phyloP scores from a whole-genome alignment of 2,113 vertebrate species.

The Zosterops borbonicus region DNA sequence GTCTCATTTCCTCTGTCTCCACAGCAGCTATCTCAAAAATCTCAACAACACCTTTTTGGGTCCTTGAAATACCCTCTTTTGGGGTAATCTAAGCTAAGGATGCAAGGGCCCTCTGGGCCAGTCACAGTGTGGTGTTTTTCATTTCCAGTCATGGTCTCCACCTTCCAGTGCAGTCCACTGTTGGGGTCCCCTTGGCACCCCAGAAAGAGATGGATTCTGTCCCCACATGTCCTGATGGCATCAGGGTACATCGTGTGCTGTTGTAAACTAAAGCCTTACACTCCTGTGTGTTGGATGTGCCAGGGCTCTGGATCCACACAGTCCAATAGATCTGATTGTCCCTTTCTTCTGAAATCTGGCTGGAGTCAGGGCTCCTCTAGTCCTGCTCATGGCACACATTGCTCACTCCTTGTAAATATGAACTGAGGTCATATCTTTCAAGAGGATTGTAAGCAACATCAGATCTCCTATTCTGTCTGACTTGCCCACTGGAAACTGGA shows the following conservation, averaged over 20 bases:
- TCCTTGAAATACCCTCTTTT: neutral
- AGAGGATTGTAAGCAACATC: neutral
- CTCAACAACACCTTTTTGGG: neutral
- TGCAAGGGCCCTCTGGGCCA: neutral
- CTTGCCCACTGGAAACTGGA: neutral
- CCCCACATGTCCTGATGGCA: neutral
- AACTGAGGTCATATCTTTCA: neutral
- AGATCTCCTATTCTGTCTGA: neutral
- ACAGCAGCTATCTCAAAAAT: neutral
- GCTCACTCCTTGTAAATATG: neutral
- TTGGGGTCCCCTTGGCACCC: neutral
- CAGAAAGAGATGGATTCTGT: neutral
- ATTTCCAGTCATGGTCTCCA: neutral
- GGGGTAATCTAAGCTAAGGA: neutral
- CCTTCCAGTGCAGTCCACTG: neutral
- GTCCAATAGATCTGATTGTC: neutral
- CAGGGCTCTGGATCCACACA: neutral
- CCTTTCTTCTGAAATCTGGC: neutral
- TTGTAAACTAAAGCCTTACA: neutral
- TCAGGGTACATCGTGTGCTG: rapidly evolving
- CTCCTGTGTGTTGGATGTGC: neutral
- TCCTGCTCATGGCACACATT: too few species aligned
- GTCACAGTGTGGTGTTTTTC: neutral
- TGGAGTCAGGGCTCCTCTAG: neutral
- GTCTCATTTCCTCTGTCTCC: neutral